phyloP scores from a whole-genome alignment of 2,888 invertebrate species.

The Diadegma fenestrale region DNA sequence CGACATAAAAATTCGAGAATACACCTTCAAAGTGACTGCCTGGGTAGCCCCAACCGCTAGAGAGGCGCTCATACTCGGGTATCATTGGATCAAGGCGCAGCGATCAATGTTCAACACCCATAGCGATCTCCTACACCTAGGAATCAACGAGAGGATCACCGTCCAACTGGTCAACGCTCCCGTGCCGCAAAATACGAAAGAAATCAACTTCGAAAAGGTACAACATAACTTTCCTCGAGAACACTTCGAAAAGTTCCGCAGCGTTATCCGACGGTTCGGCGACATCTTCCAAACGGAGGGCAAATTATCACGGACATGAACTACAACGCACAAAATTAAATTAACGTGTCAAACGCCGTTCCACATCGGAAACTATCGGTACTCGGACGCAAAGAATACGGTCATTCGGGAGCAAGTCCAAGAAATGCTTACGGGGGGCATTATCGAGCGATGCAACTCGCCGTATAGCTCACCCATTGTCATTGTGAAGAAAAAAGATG shows the following conservation, averaged over 20 bases:
- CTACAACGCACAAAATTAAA: neutral
- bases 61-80: slow-evolving; percentile 42
- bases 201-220: neutral
- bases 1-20: slow-evolving; percentile 3
- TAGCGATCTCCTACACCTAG: slow-evolving; percentile 24
- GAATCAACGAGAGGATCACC: neutral
- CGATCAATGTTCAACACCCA: slow-evolving; percentile 30
- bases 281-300: neutral
- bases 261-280: neutral
- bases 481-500: slow-evolving; percentile 22
- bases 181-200: neutral
- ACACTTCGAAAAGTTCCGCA: neutral
- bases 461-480: slow-evolving; percentile 67
- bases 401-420: slow-evolving; percentile 58
- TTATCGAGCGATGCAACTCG: slow-evolving; percentile 64
- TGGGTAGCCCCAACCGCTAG: slow-evolving; percentile 27
- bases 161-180: neutral
- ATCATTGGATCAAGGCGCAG: slow-evolving; percentile 42
- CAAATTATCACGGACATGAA: neutral
- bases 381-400: slow-evolving; percentile 40
- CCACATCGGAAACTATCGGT: neutral
- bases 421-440: slow-evolving; percentile 66
- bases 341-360: neutral
- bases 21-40: neutral
- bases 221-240: neutral